These are phyloP conservation scores for Odontocolon sp. DNA, from an alignment of 2,888 invertebrate genomes.

Conservation along the genomic window DNA sequence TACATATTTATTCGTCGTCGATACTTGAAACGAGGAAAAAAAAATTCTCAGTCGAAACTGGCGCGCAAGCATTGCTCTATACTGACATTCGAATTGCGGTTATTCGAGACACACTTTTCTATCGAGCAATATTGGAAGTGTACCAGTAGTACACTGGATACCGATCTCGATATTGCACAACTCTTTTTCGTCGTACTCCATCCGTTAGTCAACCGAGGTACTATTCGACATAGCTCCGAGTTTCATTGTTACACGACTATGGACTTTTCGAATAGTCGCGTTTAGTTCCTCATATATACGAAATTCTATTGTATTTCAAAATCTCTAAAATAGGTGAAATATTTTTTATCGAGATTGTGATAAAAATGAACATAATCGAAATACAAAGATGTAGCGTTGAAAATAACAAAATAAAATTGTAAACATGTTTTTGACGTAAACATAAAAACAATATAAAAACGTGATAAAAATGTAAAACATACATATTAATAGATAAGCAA, in stretches of 20 bases:
- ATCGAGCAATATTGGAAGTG: slow-evolving; percentile 32
- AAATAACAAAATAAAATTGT: too few species aligned
- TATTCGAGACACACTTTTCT: slow-evolving; percentile 14
- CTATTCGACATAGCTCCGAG: too few species aligned
- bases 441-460: too few species aligned
- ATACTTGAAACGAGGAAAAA: slow-evolving; percentile 38
- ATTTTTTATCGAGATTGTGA: too few species aligned
- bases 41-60: slow-evolving; percentile 29
- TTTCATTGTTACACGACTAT: neutral
- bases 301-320: too few species aligned
- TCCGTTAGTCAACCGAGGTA: neutral
- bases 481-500: too few species aligned
- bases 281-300: too few species aligned
- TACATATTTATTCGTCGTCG: slow-evolving; percentile 49
- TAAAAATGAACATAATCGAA: too few species aligned
- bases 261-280: neutral
- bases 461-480: too few species aligned
- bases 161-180: slow-evolving; percentile 38
- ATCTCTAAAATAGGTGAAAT: too few species aligned
- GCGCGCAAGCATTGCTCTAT: slow-evolving; percentile 10
- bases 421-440: too few species aligned
- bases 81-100: slow-evolving; percentile 22
- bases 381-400: too few species aligned
- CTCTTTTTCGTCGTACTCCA: neutral
- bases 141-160: neutral